These are phyloP conservation scores for Cheilosia pagana DNA, from an alignment of 2,888 invertebrate species.

Conservation along the genomic window DNA sequence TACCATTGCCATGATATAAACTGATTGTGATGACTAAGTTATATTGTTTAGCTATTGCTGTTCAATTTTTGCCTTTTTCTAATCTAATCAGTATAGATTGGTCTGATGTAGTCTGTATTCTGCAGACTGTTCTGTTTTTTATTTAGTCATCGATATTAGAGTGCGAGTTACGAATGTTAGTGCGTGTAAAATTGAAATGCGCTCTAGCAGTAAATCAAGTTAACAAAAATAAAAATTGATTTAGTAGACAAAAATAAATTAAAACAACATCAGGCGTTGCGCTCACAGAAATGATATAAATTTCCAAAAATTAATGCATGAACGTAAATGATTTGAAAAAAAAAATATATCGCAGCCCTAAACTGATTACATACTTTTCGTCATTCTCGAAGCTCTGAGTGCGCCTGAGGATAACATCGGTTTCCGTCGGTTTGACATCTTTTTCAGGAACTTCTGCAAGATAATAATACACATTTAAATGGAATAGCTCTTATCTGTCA, in stretches of 20 bases:
- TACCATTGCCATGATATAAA: slow-evolving; percentile 31
- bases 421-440: slow-evolving; percentile 83
- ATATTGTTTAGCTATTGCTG: neutral
- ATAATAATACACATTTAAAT: slow-evolving; percentile 30
- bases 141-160: slow-evolving; percentile 34
- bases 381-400: slow-evolving; percentile 95
- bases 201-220: slow-evolving; percentile 53
- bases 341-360: slow-evolving; percentile 2
- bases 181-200: slow-evolving; percentile 59
- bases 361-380: slow-evolving; percentile 89
- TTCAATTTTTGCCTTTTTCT: slow-evolving; percentile 37
- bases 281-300: slow-evolving; percentile 51
- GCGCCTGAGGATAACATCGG: slow-evolving; percentile 90
- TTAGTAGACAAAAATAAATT: slow-evolving; percentile 66
- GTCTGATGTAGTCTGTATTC: slow-evolving; percentile 49
- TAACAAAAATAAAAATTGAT: slow-evolving; percentile 42
- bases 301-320: slow-evolving; percentile 71
- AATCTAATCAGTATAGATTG: slow-evolving; percentile 73
- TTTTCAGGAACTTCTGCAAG: slow-evolving; percentile 86
- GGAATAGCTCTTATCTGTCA: neutral
- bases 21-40: slow-evolving; percentile 52
- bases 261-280: slow-evolving; percentile 57
- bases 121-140: slow-evolving; percentile 38
- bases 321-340: slow-evolving; percentile 43
- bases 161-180: slow-evolving; percentile 19